phyloP scores from a whole-genome alignment of 2,888 invertebrate species.

The Papilio protenor region DNA sequence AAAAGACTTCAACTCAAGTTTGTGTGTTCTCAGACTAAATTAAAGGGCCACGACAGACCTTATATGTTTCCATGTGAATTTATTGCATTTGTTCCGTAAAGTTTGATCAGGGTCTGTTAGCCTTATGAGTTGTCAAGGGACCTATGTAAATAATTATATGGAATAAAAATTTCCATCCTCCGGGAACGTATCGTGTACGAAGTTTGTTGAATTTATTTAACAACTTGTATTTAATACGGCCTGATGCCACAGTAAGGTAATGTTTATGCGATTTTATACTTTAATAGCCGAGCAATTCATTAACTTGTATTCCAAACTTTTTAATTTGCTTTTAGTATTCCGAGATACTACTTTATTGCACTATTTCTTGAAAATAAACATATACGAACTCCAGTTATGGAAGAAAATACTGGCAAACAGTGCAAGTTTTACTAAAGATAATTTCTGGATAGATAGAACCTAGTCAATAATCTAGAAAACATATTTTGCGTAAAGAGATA shows the following conservation, averaged over 20 bases:
- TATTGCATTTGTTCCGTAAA: slow-evolving; percentile 68
- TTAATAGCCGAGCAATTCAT: background rate
- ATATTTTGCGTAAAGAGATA: background rate
- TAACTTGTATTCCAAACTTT: background rate
- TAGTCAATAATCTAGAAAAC: too few relatives aligned
- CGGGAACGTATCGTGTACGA: slow-evolving; percentile 59
- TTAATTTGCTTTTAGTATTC: background rate
- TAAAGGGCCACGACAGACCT: slow-evolving; percentile 54
- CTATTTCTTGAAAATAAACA: too few relatives aligned
- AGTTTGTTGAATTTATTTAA: slow-evolving; percentile 48
- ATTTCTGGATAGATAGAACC: too few relatives aligned
- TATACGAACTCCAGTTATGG: too few relatives aligned
- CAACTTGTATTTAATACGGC: slow-evolving; percentile 35
- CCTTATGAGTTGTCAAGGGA: slow-evolving; percentile 53
- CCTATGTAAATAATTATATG: slow-evolving; percentile 60
- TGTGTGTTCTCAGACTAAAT: slow-evolving; percentile 47
- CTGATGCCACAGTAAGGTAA: slow-evolving; percentile 1
- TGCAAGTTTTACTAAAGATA: background rate
- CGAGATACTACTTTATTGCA: too few relatives aligned
- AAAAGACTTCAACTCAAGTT: slow-evolving; percentile 30
- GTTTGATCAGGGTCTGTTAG: slow-evolving; percentile 59
- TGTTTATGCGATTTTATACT: background rate
- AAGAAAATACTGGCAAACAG: background rate
- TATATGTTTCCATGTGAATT: slow-evolving; percentile 66
- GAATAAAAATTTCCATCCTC: slow-evolving; percentile 54